These are phyloP conservation scores for Hycleus phaleratus DNA, from an alignment of 1,140 invertebrate species.

Conservation along the genomic window DNA sequence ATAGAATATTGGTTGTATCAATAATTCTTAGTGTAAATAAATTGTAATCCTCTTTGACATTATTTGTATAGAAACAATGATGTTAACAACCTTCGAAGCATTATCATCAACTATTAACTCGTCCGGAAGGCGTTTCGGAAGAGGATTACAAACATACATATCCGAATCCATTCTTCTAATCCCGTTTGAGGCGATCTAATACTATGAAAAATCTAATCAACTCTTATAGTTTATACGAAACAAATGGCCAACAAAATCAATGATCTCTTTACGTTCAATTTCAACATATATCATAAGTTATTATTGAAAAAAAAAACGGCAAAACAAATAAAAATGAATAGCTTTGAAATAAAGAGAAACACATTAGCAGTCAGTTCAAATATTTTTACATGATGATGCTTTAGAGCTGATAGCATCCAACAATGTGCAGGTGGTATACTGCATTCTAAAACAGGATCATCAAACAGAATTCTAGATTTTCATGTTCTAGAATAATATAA, in stretches of 20 bases:
- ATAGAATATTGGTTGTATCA: no score
- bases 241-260: no score
- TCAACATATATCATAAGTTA: no score
- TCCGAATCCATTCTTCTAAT: conserved; percentile 10
- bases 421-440: conserved; percentile 25
- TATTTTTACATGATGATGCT: conserved; percentile 7
- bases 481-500: conserved; percentile 5
- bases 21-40: no score
- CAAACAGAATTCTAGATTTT: conserved; percentile 13
- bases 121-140: conserved; percentile 16
- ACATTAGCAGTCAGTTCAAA: conserved; percentile 18
- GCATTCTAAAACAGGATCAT: conserved; percentile 23
- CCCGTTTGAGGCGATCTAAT: conserved; percentile 3
- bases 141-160: conserved; percentile 12
- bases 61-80: conserved; percentile 15
- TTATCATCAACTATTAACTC: conserved; percentile 20
- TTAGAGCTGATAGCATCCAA: conserved; percentile 2
- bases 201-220: conserved; percentile 13
- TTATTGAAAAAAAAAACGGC: no score
- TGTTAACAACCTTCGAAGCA: conserved; percentile 13
- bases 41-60: no score
- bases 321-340: no score
- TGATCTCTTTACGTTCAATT: no score
- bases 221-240: background rate
- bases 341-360: conserved; percentile 1